phyloP scores from a whole-genome alignment of 2,888 invertebrate species.

The Leptarthrus brevirostris region DNA sequence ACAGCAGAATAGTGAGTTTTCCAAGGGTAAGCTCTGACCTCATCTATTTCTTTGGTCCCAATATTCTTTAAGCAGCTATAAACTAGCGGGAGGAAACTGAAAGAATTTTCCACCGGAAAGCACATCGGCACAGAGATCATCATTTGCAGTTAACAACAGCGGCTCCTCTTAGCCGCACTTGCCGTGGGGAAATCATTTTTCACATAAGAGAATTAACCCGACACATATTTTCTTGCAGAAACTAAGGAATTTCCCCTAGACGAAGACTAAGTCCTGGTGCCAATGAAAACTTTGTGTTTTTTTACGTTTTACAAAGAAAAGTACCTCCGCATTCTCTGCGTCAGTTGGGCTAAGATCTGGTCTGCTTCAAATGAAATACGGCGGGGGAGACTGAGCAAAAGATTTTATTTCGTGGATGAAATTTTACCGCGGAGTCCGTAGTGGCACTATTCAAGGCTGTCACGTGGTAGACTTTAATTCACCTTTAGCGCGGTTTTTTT shows the following conservation, averaged over 20 bases:
- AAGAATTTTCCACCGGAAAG: constrained; percentile 2
- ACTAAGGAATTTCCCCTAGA: constrained; percentile 15
- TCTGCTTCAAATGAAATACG: background rate
- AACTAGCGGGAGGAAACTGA: background rate
- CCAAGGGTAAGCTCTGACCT: constrained; percentile 37
- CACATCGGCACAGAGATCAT: constrained; percentile 4
- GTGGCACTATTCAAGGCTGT: background rate
- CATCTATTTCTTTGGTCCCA: constrained; percentile 14
- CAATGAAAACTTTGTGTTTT: background rate
- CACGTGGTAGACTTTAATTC: constrained; percentile 25
- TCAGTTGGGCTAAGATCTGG: background rate
- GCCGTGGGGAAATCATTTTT: constrained; percentile 3
- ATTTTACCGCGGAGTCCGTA: background rate
- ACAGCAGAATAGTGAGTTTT: constrained; percentile 12
- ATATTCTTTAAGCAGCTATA: constrained; percentile 40
- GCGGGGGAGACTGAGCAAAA: background rate
- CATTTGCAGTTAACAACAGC: constrained; percentile 12
- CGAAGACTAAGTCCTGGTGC: constrained; percentile 1
- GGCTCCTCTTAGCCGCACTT: background rate
- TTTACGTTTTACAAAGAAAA: background rate
- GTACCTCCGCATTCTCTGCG: background rate
- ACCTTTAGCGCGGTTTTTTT: constrained; percentile 15
- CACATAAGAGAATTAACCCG: constrained; percentile 22
- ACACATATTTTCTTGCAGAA: constrained; percentile 37
- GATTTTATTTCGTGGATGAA: constrained; percentile 3